Evolutionary conservation across 2,888 invertebrate species (phyloP).

Genomic region (Chromoteleia sp.): DNA sequence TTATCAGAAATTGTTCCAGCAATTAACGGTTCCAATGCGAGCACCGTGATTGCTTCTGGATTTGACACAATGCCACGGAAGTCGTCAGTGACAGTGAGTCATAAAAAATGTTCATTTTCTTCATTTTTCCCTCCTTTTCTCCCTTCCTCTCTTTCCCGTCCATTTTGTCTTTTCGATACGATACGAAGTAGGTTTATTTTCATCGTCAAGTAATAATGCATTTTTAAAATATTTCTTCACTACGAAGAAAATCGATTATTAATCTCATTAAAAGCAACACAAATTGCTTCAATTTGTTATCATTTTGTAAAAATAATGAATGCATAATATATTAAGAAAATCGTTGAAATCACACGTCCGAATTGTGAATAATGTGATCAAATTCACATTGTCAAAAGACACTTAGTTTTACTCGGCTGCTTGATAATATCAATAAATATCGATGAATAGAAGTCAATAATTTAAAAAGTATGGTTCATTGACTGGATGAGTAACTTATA

Average conservation of each 20-base stretch:
- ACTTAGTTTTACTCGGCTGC: too few relatives aligned
- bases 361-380: too few relatives aligned
- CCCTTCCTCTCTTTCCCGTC: background rate
- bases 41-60: constrained; percentile 48
- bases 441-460: too few relatives aligned
- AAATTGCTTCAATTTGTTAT: constrained; percentile 1
- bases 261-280: background rate
- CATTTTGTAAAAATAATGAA: background rate
- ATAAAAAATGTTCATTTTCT: constrained; percentile 44
- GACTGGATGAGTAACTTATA: too few relatives aligned
- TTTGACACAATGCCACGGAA: constrained; percentile 55
- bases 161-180: constrained; percentile 5
- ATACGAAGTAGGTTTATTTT: background rate
- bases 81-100: constrained; percentile 42
- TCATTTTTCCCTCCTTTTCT: background rate
- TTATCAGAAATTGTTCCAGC: constrained; percentile 70
- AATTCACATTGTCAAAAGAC: too few relatives aligned
- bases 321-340: too few relatives aligned
- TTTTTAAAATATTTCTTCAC: constrained; percentile 1
- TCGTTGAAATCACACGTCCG: too few relatives aligned
- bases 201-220: constrained; percentile 4
- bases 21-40: constrained; percentile 62
- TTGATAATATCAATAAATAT: too few relatives aligned
- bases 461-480: too few relatives aligned
- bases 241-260: background rate